A percentile compares a stretch with the other conserved stretches of the same genome.
Evolutionary conservation across 2,797 vertebrate genomes (phyloP).

Genomic region (Myiothlypis chrysogaster): DNA sequence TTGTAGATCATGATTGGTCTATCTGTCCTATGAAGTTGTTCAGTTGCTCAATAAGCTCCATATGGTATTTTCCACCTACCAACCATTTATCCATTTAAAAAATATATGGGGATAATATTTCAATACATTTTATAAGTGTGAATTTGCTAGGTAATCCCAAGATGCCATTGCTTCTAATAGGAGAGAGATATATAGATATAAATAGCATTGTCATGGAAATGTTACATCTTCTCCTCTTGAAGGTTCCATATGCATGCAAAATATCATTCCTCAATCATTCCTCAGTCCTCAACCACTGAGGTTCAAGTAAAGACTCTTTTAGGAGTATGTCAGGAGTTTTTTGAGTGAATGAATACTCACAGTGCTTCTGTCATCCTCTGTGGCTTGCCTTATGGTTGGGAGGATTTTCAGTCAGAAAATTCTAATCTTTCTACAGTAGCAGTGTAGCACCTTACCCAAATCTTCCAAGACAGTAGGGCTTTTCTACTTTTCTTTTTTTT

Average conservation of each 20-base stretch:
- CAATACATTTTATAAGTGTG: background rate
- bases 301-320: background rate
- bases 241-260: background rate
- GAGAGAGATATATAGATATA: background rate
- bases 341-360: background rate
- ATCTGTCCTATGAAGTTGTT: background rate
- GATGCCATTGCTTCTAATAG: background rate
- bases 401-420: background rate
- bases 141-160: background rate
- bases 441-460: background rate
- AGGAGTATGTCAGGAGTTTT: background rate
- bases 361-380: background rate
- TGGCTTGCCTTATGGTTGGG: background rate
- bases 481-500: too few species aligned
- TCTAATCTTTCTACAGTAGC: background rate
- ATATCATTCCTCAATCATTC: background rate
- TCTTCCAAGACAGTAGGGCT: accelerated
- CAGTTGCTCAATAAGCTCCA: background rate
- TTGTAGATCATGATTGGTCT: slow-evolving; percentile 16
- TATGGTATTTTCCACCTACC: background rate
- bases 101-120: background rate
- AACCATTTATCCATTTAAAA: background rate
- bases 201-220: background rate
- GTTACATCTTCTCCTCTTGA: background rate
- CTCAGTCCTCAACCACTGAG: background rate